Evolutionary conservation across 2,113 vertebrate species (phyloP).

Genomic region (Falco punctatus): DNA sequence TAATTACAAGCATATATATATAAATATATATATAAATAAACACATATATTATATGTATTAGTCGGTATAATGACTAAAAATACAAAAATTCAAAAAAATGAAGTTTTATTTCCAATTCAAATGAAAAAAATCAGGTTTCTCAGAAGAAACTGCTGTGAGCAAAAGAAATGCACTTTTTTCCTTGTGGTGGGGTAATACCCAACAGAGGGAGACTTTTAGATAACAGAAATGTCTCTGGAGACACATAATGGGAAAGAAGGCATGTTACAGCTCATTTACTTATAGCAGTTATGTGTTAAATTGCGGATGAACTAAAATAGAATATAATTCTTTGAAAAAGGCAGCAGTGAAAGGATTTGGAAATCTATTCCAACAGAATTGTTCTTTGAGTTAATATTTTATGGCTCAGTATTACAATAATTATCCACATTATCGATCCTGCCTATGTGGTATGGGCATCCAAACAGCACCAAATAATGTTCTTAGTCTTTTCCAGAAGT

Average conservation of each 20-base stretch:
- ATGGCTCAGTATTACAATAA: constrained; percentile 1
- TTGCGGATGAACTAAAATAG: background rate
- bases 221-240: background rate
- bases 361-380: background rate
- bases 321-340: constrained; percentile 19
- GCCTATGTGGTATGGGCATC: background rate
- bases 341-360: constrained; percentile 5
- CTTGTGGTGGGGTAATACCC: background rate
- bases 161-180: background rate
- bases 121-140: background rate
- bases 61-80: too few species aligned
- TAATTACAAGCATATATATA: too few species aligned
- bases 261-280: constrained; percentile 45
- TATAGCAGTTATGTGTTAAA: constrained; percentile 1
- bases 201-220: constrained; percentile 6
- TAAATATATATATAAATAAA: too few species aligned
- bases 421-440: background rate
- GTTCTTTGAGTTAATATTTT: constrained; percentile 9
- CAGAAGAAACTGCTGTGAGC: background rate
- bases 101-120: background rate
- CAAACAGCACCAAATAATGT: background rate
- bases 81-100: too few species aligned
- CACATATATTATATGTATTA: too few species aligned
- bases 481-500: background rate
- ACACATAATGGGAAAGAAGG: background rate